Evolutionary conservation across 2,113 vertebrate genomes (phyloP).

Genomic region (Corydoras maculifer): DNA sequence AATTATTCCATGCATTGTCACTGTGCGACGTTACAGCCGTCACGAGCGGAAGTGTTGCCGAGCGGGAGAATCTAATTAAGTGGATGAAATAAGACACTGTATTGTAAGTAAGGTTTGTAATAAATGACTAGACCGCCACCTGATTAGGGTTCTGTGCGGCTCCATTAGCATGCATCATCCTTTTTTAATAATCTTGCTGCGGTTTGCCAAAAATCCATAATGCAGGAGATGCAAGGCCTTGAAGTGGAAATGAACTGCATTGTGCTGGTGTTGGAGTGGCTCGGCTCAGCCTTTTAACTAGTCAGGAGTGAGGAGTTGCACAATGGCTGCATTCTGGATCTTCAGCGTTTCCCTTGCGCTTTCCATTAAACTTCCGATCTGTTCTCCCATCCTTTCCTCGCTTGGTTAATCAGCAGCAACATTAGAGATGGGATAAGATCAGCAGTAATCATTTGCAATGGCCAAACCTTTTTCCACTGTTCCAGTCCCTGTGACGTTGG

Average conservation of each 20-base stretch:
- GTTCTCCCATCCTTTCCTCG: too few relatives aligned
- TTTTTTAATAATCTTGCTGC: slow-evolving; percentile 19
- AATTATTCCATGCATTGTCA: slow-evolving; percentile 32
- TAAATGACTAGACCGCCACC: slow-evolving; percentile 2
- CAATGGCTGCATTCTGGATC: slow-evolving; percentile 14
- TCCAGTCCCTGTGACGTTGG: too few relatives aligned
- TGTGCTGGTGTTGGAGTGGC: slow-evolving; percentile 44
- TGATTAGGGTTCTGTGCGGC: slow-evolving; percentile 12
- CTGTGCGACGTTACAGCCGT: not conserved
- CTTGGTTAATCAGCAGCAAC: too few relatives aligned
- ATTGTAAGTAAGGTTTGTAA: slow-evolving; percentile 25
- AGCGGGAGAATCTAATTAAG: slow-evolving; percentile 28
- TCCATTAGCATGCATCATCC: slow-evolving; percentile 35
- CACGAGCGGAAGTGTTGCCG: slow-evolving; percentile 18
- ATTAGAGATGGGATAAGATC: too few relatives aligned
- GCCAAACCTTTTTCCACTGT: too few relatives aligned
- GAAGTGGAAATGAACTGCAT: slow-evolving; percentile 64
- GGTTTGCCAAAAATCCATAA: slow-evolving; percentile 51
- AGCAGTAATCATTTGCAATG: too few relatives aligned
- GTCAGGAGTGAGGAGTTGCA: slow-evolving; percentile 34
- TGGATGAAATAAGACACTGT: slow-evolving; percentile 18
- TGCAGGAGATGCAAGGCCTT: slow-evolving; percentile 52
- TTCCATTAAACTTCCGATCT: too few relatives aligned
- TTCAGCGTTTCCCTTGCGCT: not conserved
- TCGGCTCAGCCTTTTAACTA: slow-evolving; percentile 45